phyloP scores from a whole-genome alignment of 1,140 invertebrate species.

The Brachionus calyciflorus region DNA sequence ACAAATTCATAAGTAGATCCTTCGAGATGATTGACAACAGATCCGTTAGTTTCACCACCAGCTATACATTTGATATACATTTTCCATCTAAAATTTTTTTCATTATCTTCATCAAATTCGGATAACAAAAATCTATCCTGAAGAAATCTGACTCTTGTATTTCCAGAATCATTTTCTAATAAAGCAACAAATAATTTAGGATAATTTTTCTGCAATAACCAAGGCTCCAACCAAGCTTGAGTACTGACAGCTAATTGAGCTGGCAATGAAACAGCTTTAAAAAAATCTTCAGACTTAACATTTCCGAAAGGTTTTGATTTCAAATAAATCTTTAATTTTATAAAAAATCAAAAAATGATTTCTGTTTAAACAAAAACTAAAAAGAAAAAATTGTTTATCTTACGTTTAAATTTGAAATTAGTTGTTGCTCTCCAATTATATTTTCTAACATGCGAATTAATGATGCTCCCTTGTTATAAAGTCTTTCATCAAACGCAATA shows the following conservation, averaged over 20 bases:
- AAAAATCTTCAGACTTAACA: conserved; percentile 14
- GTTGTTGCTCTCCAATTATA: not conserved
- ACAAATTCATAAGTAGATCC: not conserved
- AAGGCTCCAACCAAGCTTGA: conserved; percentile 5
- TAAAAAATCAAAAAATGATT: too few relatives aligned
- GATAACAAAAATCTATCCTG: conserved; percentile 30
- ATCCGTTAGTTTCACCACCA: not conserved
- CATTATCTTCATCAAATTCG: conserved; percentile 24
- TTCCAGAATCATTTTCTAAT: not conserved
- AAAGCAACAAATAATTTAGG: conserved; percentile 32
- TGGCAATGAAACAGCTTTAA: not conserved
- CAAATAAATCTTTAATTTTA: not conserved
- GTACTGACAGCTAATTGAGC: not conserved
- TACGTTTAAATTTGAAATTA: not conserved
- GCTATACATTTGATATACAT: conserved; percentile 40
- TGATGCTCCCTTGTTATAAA: conserved; percentile 19
- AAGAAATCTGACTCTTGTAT: not conserved
- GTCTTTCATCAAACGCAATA: not conserved
- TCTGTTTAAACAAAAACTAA: not conserved
- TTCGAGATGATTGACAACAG: not conserved
- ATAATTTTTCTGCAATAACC: conserved; percentile 39
- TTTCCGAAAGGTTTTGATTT: conserved; percentile 20
- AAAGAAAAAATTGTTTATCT: too few relatives aligned
- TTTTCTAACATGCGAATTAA: conserved; percentile 30
- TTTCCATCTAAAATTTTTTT: not conserved